phyloP scores from a whole-genome alignment of 2,888 invertebrate genomes.

The Ganaspis brasiliensis region DNA sequence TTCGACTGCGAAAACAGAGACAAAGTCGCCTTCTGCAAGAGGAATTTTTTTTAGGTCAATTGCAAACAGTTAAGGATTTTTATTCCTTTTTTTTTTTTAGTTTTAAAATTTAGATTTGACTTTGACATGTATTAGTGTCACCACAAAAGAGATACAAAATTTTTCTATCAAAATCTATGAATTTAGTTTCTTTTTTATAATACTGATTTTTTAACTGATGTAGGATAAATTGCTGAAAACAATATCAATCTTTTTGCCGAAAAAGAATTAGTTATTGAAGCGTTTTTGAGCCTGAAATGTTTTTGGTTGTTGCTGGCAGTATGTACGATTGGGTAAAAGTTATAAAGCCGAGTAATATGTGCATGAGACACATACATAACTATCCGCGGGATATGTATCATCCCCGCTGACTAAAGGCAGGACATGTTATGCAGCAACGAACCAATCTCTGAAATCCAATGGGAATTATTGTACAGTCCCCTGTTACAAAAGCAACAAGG shows the following conservation, averaged over 20 bases:
- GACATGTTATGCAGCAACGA: conserved; percentile 66
- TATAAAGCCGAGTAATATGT: conserved; percentile 46
- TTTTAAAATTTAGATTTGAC: not conserved
- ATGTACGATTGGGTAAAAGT: conserved; percentile 33
- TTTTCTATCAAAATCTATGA: too few relatives aligned
- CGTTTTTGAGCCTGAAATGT: not conserved
- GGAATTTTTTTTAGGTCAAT: not conserved
- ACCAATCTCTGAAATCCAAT: conserved; percentile 67
- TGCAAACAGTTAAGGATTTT: conserved; percentile 1
- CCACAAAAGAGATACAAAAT: too few relatives aligned
- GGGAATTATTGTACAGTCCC: conserved; percentile 72
- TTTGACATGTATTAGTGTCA: too few relatives aligned
- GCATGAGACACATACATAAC: conserved; percentile 46
- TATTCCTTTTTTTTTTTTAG: not conserved
- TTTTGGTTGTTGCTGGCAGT: not conserved
- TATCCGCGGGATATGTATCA: conserved; percentile 71
- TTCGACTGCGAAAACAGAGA: not conserved
- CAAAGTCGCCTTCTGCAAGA: not conserved
- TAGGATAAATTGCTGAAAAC: too few relatives aligned
- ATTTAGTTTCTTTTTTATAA: too few relatives aligned
- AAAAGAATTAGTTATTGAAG: too few relatives aligned
- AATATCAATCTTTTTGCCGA: too few relatives aligned
- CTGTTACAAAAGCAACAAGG: conserved; percentile 66
- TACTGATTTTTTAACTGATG: too few relatives aligned
- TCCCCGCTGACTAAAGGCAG: conserved; percentile 61